A percentile compares a stretch with the other conserved stretches of the same genome.
Evolutionary conservation across 2,797 vertebrate species (phyloP).

Genomic region (Vultur gryphus): DNA sequence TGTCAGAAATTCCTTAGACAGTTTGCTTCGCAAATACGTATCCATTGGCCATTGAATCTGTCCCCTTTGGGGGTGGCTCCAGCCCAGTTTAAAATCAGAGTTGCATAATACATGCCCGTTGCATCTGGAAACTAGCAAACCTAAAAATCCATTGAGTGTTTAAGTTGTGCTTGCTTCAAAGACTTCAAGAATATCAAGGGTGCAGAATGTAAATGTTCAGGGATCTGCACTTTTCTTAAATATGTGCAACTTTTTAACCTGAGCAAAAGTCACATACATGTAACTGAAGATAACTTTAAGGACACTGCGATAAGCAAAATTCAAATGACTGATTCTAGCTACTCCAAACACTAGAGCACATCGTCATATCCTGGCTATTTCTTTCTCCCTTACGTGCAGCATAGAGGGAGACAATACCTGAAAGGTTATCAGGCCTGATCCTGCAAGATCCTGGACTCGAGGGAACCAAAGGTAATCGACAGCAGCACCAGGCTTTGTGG

Average conservation of each 20-base stretch:
- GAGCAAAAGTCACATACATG: not conserved
- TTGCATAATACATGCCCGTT: not conserved
- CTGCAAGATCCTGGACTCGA: not conserved
- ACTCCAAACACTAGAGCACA: not conserved
- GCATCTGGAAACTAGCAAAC: not conserved
- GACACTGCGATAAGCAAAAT: not conserved
- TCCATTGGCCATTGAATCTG: not conserved
- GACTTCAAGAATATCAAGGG: not conserved
- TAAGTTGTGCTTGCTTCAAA: not conserved
- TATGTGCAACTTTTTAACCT: not conserved
- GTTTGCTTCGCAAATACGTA: not conserved
- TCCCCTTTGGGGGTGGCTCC: not conserved
- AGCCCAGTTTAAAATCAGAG: not conserved
- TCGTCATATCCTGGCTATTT: not conserved
- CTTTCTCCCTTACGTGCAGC: not conserved
- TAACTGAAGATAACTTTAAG: not conserved
- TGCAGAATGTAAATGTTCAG: not conserved
- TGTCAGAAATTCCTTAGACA: conserved; percentile 42
- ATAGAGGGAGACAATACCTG: not conserved
- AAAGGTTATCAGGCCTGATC: not conserved
- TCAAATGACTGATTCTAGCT: not conserved
- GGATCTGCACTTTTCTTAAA: not conserved
- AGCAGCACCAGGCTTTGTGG: not conserved
- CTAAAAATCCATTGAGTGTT: not conserved
- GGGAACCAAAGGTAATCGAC: not conserved